Conservation (phyloP, 2,888 invertebrate genomes). For the Stenodema calcarata region DNA sequence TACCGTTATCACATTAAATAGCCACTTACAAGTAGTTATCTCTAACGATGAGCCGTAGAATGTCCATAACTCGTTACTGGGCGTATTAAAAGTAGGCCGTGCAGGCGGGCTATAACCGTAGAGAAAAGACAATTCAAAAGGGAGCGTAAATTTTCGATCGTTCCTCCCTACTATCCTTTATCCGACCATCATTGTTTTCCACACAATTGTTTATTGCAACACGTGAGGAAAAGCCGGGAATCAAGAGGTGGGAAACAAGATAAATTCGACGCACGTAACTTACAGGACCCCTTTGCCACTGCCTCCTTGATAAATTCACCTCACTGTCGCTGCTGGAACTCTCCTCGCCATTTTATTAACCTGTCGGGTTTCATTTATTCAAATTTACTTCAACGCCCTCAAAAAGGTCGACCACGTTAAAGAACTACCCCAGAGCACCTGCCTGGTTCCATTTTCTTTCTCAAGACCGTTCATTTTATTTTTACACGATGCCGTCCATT, state of each 20-base stretch:
- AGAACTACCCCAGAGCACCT: not conserved
- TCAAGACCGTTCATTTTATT: not conserved
- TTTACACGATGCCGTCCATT: not conserved
- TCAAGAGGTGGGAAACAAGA: constrained; percentile 2
- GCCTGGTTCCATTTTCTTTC: not conserved
- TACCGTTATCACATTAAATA: not conserved
- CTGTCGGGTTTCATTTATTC: constrained; percentile 37
- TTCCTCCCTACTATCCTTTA: not conserved
- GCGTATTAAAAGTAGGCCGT: not conserved
- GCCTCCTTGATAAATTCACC: constrained; percentile 26
- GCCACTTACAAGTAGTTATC: not conserved
- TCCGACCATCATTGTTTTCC: not conserved
- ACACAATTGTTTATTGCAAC: not conserved
- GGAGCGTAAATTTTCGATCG: not conserved
- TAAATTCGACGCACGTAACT: constrained; percentile 31
- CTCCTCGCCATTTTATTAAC: constrained; percentile 32
- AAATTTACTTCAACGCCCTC: not conserved
- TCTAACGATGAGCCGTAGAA: not conserved
- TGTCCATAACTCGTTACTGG: not conserved
- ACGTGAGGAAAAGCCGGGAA: not conserved
- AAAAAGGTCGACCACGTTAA: not conserved
- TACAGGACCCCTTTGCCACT: not conserved
- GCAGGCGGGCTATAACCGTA: not conserved
- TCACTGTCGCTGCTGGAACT: constrained; percentile 13
- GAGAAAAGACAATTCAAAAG: not conserved